Conservation (phyloP, 35 echinoderm and acorn worm species). For the Ophioderma brevispina region DNA sequence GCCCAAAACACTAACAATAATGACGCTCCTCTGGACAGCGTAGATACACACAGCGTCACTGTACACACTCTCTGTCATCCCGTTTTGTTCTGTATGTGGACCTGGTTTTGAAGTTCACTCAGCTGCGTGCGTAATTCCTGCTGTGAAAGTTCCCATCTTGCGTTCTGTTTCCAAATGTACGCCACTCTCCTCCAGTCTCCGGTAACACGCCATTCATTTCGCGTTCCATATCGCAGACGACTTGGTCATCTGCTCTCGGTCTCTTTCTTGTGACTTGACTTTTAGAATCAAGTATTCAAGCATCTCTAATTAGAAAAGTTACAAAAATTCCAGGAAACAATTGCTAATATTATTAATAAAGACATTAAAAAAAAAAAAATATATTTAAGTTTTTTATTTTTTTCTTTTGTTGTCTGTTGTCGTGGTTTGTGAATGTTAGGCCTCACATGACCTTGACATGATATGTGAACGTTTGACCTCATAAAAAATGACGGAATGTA, state of each 20-base stretch:
- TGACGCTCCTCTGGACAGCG: constrained; percentile 39
- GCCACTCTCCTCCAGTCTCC: constrained; percentile 44
- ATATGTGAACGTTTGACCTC: no score
- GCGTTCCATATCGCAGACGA: constrained; percentile 3
- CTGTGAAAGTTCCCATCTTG: constrained; percentile 36
- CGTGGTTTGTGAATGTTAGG: no score
- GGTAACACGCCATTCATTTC: background rate
- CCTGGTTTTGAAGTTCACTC: constrained; percentile 26
- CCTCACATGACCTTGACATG: no score
- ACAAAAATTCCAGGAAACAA: no score
- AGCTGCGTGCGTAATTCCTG: constrained; percentile 43
- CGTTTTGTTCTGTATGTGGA: constrained; percentile 4
- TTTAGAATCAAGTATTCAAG: constrained; percentile 27
- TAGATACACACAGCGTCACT: constrained; percentile 13
- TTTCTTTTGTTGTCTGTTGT: no score
- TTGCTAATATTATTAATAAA: no score
- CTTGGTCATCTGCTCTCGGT: constrained; percentile 21
- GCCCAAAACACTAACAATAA: no score
- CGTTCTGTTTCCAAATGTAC: constrained; percentile 53
- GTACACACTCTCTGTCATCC: background rate
- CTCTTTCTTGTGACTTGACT: constrained; percentile 44
- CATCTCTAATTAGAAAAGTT: no score
- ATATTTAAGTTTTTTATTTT: no score
- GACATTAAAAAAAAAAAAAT: no score
- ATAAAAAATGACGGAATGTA: no score